These are phyloP conservation scores for Chironomus tepperi DNA, from an alignment of 1,140 invertebrate species.

Conservation along the genomic window DNA sequence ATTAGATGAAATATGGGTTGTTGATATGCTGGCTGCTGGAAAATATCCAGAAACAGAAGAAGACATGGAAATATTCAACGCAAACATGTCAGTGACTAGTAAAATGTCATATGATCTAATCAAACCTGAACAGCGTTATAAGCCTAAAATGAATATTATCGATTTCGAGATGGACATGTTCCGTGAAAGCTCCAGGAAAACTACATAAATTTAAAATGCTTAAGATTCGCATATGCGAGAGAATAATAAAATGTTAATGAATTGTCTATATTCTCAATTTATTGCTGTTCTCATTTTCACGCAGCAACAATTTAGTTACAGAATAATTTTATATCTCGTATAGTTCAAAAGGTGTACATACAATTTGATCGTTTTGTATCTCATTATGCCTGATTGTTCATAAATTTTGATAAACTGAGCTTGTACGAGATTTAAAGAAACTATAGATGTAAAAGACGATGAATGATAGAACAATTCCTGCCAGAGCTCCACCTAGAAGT, in stretches of 20 bases:
- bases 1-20: slow-evolving; percentile 47
- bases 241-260: neutral
- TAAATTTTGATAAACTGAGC: no score
- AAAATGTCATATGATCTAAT: slow-evolving; percentile 38
- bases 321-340: no score
- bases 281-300: no score
- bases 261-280: no score
- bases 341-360: no score
- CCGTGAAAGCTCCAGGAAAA: neutral
- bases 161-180: slow-evolving; percentile 37
- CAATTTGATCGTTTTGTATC: no score
- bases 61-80: slow-evolving; percentile 36
- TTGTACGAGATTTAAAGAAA: no score
- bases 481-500: neutral
- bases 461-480: no score
- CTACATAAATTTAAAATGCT: neutral
- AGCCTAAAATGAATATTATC: slow-evolving; percentile 35
- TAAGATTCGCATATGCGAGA: neutral
- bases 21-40: slow-evolving; percentile 38
- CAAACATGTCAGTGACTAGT: slow-evolving; percentile 31
- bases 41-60: slow-evolving; percentile 29
- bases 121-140: slow-evolving; percentile 36
- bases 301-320: no score
- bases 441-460: no score
- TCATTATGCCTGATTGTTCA: no score